Evolutionary conservation across 2,797 vertebrate genomes (phyloP), one percentile per base, ranked within the genome.

Genomic region (Picus viridis): DNA sequence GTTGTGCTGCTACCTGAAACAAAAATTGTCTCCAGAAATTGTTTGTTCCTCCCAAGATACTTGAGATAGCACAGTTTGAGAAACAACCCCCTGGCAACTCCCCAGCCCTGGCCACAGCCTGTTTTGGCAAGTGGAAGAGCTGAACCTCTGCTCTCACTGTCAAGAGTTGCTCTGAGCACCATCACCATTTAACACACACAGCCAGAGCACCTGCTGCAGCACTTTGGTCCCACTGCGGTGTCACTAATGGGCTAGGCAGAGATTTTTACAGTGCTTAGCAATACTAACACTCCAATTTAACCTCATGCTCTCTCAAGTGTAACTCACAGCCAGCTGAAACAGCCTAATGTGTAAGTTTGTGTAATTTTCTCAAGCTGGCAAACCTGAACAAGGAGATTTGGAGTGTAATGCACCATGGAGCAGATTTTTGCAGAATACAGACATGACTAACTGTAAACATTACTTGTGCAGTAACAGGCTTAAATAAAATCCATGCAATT

Each of bases 51-150:
- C 68, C 30, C 45, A 64, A 4, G 8, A 79, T 23, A 43, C 12
- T 54, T 30, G n/a, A 77, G 64, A 59, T 27, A 17, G 7, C 6
- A 1, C 24, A 20, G n/a, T 9, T 62, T 32, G 27, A 73, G 64
- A 59, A 74, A 23, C 9, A 9, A 1, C 18, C 15, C 13, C 16
- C 14, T 10, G 36, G 39, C n/a, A 62, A 1, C 16, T 58, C 29
- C 16, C 51, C 65, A 32, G 27, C 16, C 41, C 0, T 0, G 16
- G 19, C 32, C 1, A 2, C 30, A 24, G 32, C 49, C 36, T 53
- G 11, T 39, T 67, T 10, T 4, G 2, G 36, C 0, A 1, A 20
- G n/a, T 9, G 32, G 27, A 57, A 63, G 29, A 54, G n/a, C 43
- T 54, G 13, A 12, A 57, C 13, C 22, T n/a, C 41, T 36, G 27